Evolutionary conservation across 2,113 vertebrate genomes (phyloP), one percentile per base, ranked within the genome.

Genomic region (Megatriorchis doriae): DNA sequence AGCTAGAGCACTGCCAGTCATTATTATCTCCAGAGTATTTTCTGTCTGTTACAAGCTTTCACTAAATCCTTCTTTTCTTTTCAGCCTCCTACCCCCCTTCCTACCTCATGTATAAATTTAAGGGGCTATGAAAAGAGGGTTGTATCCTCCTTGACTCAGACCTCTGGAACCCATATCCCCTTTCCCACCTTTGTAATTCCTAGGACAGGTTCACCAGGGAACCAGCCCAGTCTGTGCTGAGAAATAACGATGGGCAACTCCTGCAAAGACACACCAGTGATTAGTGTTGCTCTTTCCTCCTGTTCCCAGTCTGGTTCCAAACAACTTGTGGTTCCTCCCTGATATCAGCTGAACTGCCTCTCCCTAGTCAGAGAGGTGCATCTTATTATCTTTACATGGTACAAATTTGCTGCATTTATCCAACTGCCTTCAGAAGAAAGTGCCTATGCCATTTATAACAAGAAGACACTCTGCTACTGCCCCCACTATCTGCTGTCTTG

Each of bases 371-470:
- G 25, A 83, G 25, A 40, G 10, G 5, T 58, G 55, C 34, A 58
- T 50, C 34, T 67, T 73, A 16, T 27, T 48, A 22, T 11, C 5
- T 6, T 73, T 53, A 25, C 1, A 3, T 1, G 11, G 16, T 29
- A 48, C n/a, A 86, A 62, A 63, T 15, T 13, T 66, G 10, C 70
- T 92, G 27, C 3, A 11, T 66, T 68, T 83, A 13, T 36, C 13
- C 45, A 66, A 0, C 22, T 48, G 8, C 34, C 23, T 65, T 84
- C 52, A 59, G 38, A 77, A 75, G 59, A 63, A 36, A 31, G 13
- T 55, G 23, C 3, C 3, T 59, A 9, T 2, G 3, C 3, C 18
- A 21, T 26, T 56, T 42, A 9, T 0, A 61, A 29, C 7, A 58
- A 26, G 48, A n/a, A n/a, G 23, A 55, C 12, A 14, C 26, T 48